A percentile compares a stretch with the other conserved stretches of the same genome.
Conservation (phyloP, 1,140 invertebrate species). For the Brachionus rotundiformis region DNA sequence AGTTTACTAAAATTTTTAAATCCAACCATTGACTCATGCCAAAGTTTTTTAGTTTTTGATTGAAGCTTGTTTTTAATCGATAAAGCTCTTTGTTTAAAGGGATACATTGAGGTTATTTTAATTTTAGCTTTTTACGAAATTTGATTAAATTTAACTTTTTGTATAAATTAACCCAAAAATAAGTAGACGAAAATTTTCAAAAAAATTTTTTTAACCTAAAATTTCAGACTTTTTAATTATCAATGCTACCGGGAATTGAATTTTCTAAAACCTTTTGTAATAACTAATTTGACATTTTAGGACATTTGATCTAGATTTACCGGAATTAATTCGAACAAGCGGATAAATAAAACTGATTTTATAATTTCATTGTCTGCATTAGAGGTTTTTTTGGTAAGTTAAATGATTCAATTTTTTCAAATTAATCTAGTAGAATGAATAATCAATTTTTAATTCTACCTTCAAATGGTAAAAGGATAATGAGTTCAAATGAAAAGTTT, state of each 20-base stretch:
- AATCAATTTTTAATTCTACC: background rate
- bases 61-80: background rate
- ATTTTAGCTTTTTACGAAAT: constrained; percentile 8
- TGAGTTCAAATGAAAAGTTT: background rate
- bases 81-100: constrained; percentile 18
- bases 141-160: constrained; percentile 7
- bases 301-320: background rate
- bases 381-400: background rate
- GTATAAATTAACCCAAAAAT: background rate
- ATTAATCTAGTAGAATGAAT: background rate
- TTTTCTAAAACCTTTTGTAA: background rate
- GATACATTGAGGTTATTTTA: constrained; percentile 8
- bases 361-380: background rate
- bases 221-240: background rate
- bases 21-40: background rate
- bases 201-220: background rate
- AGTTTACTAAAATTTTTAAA: background rate
- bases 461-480: constrained; percentile 7
- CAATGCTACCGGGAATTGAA: background rate
- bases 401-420: background rate
- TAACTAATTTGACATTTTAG: background rate
- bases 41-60: background rate
- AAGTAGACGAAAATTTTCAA: background rate
- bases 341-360: background rate
- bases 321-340: background rate